A percentile compares a stretch with the other conserved stretches of the same genome.
Conservation (phyloP, 2,888 invertebrate genomes). For the Leptinotarsa haldemani region DNA sequence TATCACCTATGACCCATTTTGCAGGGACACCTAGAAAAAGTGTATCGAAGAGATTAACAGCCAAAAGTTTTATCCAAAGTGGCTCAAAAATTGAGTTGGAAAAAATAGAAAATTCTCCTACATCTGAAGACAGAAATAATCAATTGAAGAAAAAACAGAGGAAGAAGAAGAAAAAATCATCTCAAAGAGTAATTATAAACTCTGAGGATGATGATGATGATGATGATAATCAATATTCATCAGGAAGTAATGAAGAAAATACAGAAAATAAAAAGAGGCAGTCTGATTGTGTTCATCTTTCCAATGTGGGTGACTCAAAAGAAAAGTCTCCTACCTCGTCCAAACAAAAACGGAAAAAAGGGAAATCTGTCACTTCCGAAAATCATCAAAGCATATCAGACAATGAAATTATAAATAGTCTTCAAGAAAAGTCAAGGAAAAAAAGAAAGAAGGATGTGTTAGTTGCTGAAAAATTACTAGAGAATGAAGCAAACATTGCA, state of each 20-base stretch:
- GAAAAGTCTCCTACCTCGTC: neutral
- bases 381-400: constrained; percentile 15
- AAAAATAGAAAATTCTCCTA: neutral
- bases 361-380: constrained; percentile 22
- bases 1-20: constrained; percentile 49
- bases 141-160: constrained; percentile 33
- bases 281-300: neutral
- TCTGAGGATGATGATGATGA: constrained; percentile 17
- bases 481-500: neutral
- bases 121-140: constrained; percentile 12
- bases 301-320: neutral
- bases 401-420: constrained; percentile 16
- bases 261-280: constrained; percentile 3
- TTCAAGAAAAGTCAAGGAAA: constrained; percentile 22
- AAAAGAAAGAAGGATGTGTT: constrained; percentile 5
- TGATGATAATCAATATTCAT: neutral
- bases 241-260: constrained; percentile 21
- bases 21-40: constrained; percentile 24
- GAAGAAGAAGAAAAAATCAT: constrained; percentile 39
- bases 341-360: constrained; percentile 37
- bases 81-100: neutral
- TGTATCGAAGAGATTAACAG: constrained; percentile 14
- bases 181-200: neutral
- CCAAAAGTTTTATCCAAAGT: constrained; percentile 14
- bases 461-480: neutral